A percentile compares a stretch with the other conserved stretches of the same genome.
Evolutionary conservation across 2,888 invertebrate genomes (phyloP).

Genomic region (Slavum lentiscoides): DNA sequence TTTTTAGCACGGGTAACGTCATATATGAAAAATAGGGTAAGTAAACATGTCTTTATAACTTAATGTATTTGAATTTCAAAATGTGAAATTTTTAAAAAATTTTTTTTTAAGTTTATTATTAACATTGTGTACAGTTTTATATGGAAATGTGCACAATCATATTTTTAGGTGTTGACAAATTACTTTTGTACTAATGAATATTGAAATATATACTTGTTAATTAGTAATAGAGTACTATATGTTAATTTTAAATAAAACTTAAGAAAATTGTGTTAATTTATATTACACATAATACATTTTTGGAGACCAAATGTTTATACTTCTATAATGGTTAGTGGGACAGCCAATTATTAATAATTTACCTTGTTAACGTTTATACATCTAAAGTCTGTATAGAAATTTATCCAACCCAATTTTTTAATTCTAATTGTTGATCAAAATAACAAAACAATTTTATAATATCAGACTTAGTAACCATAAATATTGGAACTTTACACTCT

Average conservation of each 20-base stretch:
- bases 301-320: slow-evolving; percentile 8
- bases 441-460: slow-evolving; percentile 31
- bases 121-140: slow-evolving; percentile 1
- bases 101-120: not conserved
- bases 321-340: slow-evolving; percentile 10
- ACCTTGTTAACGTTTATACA: slow-evolving; percentile 42
- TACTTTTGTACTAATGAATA: not conserved
- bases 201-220: not conserved
- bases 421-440: slow-evolving; percentile 21
- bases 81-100: not conserved
- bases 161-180: not conserved
- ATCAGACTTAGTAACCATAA: slow-evolving; percentile 28
- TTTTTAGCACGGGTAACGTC: not conserved
- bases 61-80: not conserved
- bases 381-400: slow-evolving; percentile 2
- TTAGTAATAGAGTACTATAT: slow-evolving; percentile 18
- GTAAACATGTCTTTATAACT: not conserved
- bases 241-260: slow-evolving; percentile 32
- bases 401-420: not conserved
- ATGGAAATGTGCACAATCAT: not conserved
- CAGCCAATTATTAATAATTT: slow-evolving; percentile 14
- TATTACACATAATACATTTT: slow-evolving; percentile 35
- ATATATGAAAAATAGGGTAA: not conserved
- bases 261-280: slow-evolving; percentile 43
- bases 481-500: not conserved